Base-by-base conservation (phyloP, 2,888 invertebrate genomes). In the Philaethria dido region DNA sequence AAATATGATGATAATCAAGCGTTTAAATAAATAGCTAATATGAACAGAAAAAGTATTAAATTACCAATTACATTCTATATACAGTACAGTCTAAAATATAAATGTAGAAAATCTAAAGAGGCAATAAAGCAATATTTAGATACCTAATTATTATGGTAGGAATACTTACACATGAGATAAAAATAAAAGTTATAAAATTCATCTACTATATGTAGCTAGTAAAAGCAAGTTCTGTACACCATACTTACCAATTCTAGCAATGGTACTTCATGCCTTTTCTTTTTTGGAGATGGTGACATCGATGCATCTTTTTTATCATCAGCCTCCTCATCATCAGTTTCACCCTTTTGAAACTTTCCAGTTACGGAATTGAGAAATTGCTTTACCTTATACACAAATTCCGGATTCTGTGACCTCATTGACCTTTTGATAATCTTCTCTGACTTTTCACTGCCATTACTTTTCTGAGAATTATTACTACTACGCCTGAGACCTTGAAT, bases 381-480 rank as follows among this genome's bases (percentile, higher is more conserved):
- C 73, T 93, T 93, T 62, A 94, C 94, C 78, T 94, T 95, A 72
- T 90, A 90, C 0, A 93, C 93, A 87, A 94, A 94, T 55, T 95
- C 95, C 11, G 94, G 93, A 75, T 95, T 95, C 77, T 94, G 94
- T 8, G 94, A 94, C 64, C 95, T 87, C 92, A 94, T 94, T 66
- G 94, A 94, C 60, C 94, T 79, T 73, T 92, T 91, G 2, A 80
- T 70, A 14, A 77, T 66, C 66, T 82, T 89, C 5, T 90, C 89
- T 13, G 89, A 86, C 64, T 85, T 86, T 66, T 88, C 92, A 77
- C 89, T 90, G 44, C 83, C 79, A 69, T 78, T 88, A 70, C 88
- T 90, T 59, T 83, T 78, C 63, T 86, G 86, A 6, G 92, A 88
- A 66, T 83, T 84, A 50, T 78, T 80, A 77, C 90, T 92, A 61